A percentile compares a stretch with the other conserved stretches of the same genome.
Conservation (phyloP, 2,113 vertebrate species). For the Urocitellus parryii region DNA sequence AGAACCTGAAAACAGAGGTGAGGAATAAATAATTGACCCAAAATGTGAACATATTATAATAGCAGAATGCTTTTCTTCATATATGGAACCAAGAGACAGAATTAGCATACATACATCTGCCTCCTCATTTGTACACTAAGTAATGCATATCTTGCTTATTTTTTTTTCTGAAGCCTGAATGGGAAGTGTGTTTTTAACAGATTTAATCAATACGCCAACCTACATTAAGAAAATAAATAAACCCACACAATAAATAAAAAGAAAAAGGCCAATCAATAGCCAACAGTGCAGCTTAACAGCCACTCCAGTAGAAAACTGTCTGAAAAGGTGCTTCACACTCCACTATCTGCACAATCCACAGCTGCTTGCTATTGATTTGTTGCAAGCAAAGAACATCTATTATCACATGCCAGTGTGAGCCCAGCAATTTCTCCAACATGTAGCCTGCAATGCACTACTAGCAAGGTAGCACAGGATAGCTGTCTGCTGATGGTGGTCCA, state of each 20-base stretch:
- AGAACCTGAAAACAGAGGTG: background rate
- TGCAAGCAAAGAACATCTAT: slow-evolving; percentile 73
- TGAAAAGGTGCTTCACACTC: slow-evolving; percentile 78
- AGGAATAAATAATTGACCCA: background rate
- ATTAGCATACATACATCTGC: background rate
- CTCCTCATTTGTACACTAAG: slow-evolving; percentile 45
- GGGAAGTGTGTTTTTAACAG: slow-evolving; percentile 79
- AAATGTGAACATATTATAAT: background rate
- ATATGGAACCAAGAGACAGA: background rate
- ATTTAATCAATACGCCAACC: slow-evolving; percentile 68
- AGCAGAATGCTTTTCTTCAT: background rate
- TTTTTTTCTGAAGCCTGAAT: slow-evolving; percentile 62
- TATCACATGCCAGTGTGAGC: slow-evolving; percentile 73
- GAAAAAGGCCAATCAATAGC: slow-evolving; percentile 76
- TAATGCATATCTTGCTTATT: slow-evolving; percentile 42
- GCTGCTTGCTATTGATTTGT: slow-evolving; percentile 77
- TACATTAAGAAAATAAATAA: slow-evolving; percentile 80
- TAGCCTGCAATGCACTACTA: background rate
- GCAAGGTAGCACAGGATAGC: background rate
- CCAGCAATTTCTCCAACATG: slow-evolving; percentile 70
- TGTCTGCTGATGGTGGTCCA: background rate
- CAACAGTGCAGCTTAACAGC: slow-evolving; percentile 73
- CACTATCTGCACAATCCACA: slow-evolving; percentile 65
- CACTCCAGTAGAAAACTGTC: slow-evolving; percentile 75
- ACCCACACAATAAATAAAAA: slow-evolving; percentile 74